Evolutionary conservation across 2,113 vertebrate species (phyloP), one percentile per base, ranked within the genome.

Genomic region (Ictalurus punctatus): DNA sequence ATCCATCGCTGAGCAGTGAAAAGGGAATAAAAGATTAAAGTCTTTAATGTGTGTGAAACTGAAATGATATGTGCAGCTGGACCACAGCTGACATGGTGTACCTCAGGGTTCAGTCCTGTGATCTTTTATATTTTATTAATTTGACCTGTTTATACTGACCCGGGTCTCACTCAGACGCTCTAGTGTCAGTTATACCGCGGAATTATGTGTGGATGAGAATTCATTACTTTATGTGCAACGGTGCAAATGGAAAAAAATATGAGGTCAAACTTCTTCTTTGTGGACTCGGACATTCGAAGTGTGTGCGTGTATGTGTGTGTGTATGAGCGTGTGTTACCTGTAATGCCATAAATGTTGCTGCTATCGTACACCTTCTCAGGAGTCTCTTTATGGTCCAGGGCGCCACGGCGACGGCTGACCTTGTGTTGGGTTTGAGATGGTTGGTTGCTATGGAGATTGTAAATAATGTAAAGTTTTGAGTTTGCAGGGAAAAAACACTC

Each of bases 1-100:
- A 0, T 98, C 97, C 92, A 98, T 96, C 37, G 97, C 97, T 98
- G 90, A 34, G 3, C 3, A 0, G 37, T 34, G 25, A 17, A 30
- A 27, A 37, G 6, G 25, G 17, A n/a, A 81, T 8, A 48, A 10
- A 16, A 1, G 0, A 79, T 0, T 17, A 40, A 61, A 71, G n/a
- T n/a, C 2, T 8, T 44, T 14, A 56, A 40, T 48, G 67, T 40
- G 71, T n/a, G 0, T 37, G 10, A 44, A 0, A 21, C 3, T 44
- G 40, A 21, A 44, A 21, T 23, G 19, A 44, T 14, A 14, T 8
- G 19, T 67, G 12, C 23, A 48, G 0, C 37, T 78, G 74, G 21
- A 44, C 4, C 21, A 44, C 40, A 23, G 10, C 8, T 2, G 2
- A 48, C 25, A 5, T 6, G 76, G 44, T 27, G 40, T 16, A 25